phyloP scores from a whole-genome alignment of 2,113 vertebrate genomes.

The Phaethon lepturus region DNA sequence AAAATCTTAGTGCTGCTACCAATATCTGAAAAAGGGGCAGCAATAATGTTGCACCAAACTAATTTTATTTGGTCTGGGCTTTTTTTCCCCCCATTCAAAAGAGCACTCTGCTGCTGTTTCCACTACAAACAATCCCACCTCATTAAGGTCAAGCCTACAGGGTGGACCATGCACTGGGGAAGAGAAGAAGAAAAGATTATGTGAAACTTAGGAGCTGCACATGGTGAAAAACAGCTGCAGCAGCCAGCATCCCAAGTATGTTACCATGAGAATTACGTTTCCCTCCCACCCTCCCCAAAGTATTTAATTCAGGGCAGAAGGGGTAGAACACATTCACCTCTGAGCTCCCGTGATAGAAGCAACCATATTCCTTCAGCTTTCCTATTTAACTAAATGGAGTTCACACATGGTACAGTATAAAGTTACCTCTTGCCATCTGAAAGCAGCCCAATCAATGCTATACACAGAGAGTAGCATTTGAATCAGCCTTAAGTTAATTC shows the following conservation, averaged over 20 bases:
- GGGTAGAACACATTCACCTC: neutral
- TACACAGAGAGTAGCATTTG: conserved; percentile 62
- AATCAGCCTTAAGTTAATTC: conserved; percentile 74
- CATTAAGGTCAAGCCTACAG: neutral
- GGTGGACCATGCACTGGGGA: neutral
- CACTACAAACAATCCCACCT: neutral
- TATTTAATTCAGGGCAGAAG: conserved; percentile 57
- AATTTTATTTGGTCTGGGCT: neutral
- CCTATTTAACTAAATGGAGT: conserved; percentile 61
- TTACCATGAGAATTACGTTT: conserved; percentile 3
- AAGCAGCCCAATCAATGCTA: conserved; percentile 64
- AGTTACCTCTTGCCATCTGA: conserved; percentile 61
- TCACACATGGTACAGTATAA: conserved; percentile 53
- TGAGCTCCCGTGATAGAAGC: conserved; percentile 18
- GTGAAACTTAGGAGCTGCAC: neutral
- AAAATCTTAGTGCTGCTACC: neutral
- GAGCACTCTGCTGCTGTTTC: neutral
- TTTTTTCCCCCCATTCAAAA: neutral
- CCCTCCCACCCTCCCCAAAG: conserved; percentile 27
- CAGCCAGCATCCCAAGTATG: neutral
- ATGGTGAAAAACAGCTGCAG: conserved; percentile 1
- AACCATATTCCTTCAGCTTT: conserved; percentile 33
- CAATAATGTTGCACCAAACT: neutral
- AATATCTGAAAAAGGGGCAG: neutral
- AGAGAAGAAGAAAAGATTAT: neutral